Percentiles rank a stretch among this genome's conserved stretches.
Conservation (phyloP, 2,113 vertebrate genomes). For the Clarias macrocephalus region DNA sequence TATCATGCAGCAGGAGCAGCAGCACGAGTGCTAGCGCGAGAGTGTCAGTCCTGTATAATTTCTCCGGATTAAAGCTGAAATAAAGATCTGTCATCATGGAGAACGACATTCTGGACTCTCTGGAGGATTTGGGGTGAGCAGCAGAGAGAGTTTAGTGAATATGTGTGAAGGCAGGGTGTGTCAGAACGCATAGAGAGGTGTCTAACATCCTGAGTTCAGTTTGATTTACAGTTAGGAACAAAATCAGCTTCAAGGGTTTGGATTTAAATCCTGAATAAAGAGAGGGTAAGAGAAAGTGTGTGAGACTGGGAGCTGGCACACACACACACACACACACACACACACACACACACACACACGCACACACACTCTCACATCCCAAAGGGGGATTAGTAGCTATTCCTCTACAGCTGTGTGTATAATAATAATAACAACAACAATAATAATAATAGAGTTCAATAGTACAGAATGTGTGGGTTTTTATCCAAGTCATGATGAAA, state of each 20-base stretch:
- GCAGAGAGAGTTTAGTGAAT: neutral
- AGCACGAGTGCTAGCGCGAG: neutral
- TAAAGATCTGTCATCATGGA: neutral
- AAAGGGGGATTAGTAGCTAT: too few relatives aligned
- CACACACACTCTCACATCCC: too few relatives aligned
- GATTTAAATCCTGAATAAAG: neutral
- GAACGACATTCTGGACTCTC: conserved; percentile 49
- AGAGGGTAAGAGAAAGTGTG: neutral
- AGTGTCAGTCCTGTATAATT: neutral
- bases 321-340: too few relatives aligned
- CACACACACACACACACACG: too few relatives aligned
- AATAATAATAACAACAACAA: neutral
- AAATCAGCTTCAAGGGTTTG: neutral
- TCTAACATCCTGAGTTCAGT: neutral
- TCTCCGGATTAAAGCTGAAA: neutral
- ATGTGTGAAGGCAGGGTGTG: neutral
- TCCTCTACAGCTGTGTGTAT: neutral
- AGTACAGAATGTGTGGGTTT: too few relatives aligned
- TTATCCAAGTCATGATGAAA: too few relatives aligned
- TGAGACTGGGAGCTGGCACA: neutral
- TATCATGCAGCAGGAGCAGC: neutral
- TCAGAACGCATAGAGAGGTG: neutral
- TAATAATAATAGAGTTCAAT: neutral
- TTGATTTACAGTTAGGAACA: neutral
- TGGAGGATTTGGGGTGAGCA: conserved; percentile 51